These are phyloP conservation scores for Cyanistes caeruleus DNA, from an alignment of 2,113 vertebrate genomes.

Conservation along the genomic window DNA sequence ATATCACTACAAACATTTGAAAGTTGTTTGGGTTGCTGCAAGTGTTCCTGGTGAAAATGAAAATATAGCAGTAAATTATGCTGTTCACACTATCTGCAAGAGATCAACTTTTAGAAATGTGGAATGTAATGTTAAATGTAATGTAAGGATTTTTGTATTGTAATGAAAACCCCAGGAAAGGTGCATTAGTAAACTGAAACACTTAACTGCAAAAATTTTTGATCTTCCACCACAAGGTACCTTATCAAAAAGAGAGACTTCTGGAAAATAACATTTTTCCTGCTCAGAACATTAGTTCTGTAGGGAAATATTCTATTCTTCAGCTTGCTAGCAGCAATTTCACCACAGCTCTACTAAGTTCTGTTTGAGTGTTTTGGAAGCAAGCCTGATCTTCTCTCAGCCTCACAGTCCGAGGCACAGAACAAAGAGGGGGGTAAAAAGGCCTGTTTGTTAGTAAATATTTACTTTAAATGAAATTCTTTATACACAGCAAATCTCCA, in stretches of 20 bases:
- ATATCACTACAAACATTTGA: neutral
- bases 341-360: neutral
- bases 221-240: neutral
- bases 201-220: neutral
- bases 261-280: neutral
- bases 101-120: neutral
- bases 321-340: neutral
- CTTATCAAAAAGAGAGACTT: neutral
- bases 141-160: neutral
- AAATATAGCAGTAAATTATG: neutral
- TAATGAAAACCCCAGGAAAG: neutral
- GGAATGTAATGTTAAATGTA: neutral
- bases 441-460: neutral
- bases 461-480: neutral
- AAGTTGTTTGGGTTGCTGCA: neutral
- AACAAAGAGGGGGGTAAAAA: fast-evolving
- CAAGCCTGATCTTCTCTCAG: neutral
- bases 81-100: neutral
- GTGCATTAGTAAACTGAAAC: neutral
- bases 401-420: neutral
- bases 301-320: neutral
- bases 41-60: neutral
- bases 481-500: neutral
- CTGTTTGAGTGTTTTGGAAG: neutral
- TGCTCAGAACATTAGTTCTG: neutral